A percentile compares a stretch with the other conserved stretches of the same genome.
Evolutionary conservation across 35 echinoderm and acorn worm species (phyloP).

Genomic region (Heliocidaris tuberculata): DNA sequence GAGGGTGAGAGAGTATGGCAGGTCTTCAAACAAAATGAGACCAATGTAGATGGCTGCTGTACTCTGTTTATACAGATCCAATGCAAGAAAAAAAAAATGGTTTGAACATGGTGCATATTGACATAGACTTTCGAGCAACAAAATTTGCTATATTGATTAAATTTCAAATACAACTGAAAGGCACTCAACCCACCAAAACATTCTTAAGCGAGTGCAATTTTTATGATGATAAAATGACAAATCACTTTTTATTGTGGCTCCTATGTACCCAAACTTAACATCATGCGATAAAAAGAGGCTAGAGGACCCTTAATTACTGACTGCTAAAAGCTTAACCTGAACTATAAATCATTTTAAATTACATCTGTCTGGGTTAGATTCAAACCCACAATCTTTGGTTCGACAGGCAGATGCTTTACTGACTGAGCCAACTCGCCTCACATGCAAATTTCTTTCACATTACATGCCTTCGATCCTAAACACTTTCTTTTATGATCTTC

Average conservation of each 20-base stretch:
- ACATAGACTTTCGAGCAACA: neutral
- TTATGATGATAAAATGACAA: neutral
- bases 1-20: conserved; percentile 79
- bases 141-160: neutral
- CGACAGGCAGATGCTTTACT: no score
- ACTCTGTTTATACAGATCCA: conserved; percentile 51
- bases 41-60: conserved; percentile 79
- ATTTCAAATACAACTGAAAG: neutral
- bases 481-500: no score
- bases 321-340: no score
- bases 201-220: neutral
- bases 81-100: neutral
- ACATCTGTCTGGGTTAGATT: no score
- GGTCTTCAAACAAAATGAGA: conserved; percentile 93
- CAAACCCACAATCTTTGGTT: no score
- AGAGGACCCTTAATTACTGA: no score
- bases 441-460: no score
- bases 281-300: no score
- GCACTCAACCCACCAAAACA: neutral
- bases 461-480: no score
- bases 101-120: neutral
- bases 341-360: no score
- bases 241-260: neutral
- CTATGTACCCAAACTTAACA: no score
- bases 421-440: no score